These are phyloP conservation scores for Microplitis manilae DNA, from an alignment of 2,888 invertebrate genomes.

Conservation along the genomic window DNA sequence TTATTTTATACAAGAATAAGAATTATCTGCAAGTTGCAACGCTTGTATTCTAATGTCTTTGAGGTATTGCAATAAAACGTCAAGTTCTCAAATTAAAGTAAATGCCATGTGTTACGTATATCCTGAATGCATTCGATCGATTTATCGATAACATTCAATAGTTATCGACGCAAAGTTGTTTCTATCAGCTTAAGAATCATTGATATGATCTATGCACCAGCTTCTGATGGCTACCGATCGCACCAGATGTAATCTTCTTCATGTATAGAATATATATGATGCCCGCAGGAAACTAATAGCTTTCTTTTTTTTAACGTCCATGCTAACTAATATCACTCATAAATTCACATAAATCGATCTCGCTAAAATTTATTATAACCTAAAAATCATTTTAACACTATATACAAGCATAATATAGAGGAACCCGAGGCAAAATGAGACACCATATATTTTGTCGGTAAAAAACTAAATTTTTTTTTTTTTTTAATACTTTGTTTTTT, in stretches of 20 bases:
- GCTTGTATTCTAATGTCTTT: slow-evolving; percentile 9
- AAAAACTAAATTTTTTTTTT: too few species aligned
- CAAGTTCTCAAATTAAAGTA: slow-evolving; percentile 25
- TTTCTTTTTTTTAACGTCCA: slow-evolving; percentile 2
- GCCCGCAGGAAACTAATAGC: slow-evolving; percentile 14
- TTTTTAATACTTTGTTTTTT: too few species aligned
- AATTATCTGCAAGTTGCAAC: background rate
- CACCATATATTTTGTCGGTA: background rate
- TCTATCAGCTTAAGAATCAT: slow-evolving; percentile 58
- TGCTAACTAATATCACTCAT: slow-evolving; percentile 53
- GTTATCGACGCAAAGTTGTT: slow-evolving; percentile 51
- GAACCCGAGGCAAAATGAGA: too few species aligned
- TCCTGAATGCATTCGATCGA: slow-evolving; percentile 45
- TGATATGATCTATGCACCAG: slow-evolving; percentile 69
- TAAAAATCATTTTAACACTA: background rate
- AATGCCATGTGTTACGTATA: slow-evolving; percentile 14
- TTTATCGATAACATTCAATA: slow-evolving; percentile 54
- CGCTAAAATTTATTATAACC: slow-evolving; percentile 52
- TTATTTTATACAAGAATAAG: too few species aligned
- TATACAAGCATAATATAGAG: background rate
- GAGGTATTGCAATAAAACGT: slow-evolving; percentile 26
- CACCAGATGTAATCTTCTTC: slow-evolving; percentile 56
- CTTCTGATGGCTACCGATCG: slow-evolving; percentile 66
- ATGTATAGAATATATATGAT: slow-evolving; percentile 22
- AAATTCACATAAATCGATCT: slow-evolving; percentile 67